Evolutionary conservation across 2,113 vertebrate species (phyloP), one percentile per base, ranked within the genome.

Genomic region (Origma solitaria): DNA sequence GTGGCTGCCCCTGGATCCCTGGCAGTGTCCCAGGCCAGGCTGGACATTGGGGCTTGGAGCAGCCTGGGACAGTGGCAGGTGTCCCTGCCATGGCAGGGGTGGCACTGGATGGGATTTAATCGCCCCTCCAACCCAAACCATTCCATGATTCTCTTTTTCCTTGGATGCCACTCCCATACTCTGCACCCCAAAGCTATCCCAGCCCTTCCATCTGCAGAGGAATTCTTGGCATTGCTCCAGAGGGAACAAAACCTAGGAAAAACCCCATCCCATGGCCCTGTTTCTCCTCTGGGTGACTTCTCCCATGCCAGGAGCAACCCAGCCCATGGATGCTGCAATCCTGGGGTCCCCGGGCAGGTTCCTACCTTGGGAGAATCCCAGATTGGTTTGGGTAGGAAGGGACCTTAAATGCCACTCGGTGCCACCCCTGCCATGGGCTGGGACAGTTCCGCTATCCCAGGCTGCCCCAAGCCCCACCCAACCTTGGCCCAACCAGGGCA

Each of bases 291-390:
- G 6, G 10, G 18, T 2, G 5, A 9, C 38, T 50, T 35, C 42
- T 61, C 72, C 47, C 10, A 2, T 3, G 1, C 1, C 7, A 28
- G 24, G 30, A 70, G 1, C 5, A 11, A 1, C 30, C 30, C 68
- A 31, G 3, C 37, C 44, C 18, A 6, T 5, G 50, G 54, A 4
- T 23, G 13, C 44, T 51, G 13, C 70, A 7, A 18, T 3, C 22
- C 30, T 19, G 56, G 18, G 5, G 1, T 73, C 40, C 13, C 1
- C 0, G 10, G 37, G 15, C 10, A 1, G 0, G 2, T 38, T 49
- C 10, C 30, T 14, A 5, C 8, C n/a, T 40, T 54, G 20, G 54
- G 45, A 19, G 22, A 78, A 38, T 28, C 38, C 45, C 62, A 33
- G 23, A 37, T 2, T 0, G 1, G 1, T 44, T 78, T 38, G 38